Evolutionary conservation across 2,113 vertebrate genomes (phyloP).

Genomic region (Eptesicus fuscus): DNA sequence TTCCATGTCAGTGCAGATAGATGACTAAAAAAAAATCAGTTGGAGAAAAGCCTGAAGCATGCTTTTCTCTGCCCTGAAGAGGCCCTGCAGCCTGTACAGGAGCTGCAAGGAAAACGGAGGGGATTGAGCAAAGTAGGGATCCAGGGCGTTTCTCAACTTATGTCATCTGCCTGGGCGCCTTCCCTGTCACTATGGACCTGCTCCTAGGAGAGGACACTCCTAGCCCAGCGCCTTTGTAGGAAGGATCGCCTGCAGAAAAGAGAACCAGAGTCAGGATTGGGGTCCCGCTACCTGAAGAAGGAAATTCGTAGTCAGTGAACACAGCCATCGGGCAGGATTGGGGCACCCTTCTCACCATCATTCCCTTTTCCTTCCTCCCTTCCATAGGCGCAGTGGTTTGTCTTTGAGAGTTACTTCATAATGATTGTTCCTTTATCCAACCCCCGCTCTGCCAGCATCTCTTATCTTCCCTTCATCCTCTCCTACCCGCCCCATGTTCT

Average conservation of each 20-base stretch:
- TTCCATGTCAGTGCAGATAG: neutral
- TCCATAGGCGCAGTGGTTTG: neutral
- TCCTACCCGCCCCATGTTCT: too few species aligned
- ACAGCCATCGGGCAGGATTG: fast-evolving
- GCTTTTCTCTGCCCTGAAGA: neutral
- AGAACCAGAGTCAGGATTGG: neutral
- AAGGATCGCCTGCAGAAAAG: too few species aligned
- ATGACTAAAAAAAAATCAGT: neutral
- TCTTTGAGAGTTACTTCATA: fast-evolving
- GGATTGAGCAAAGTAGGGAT: neutral
- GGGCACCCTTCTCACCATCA: too few species aligned
- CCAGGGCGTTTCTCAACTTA: neutral
- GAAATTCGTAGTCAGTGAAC: neutral
- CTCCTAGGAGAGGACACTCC: neutral
- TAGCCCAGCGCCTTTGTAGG: too few species aligned
- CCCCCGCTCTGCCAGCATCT: neutral
- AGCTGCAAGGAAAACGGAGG: neutral
- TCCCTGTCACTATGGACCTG: neutral
- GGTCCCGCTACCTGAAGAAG: neutral
- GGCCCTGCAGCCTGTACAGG: neutral
- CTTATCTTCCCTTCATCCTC: neutral
- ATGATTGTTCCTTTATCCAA: neutral
- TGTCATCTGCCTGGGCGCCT: neutral
- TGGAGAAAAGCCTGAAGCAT: neutral
- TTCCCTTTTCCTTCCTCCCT: too few species aligned